These are phyloP conservation scores for Epirrhoe alternata DNA, from an alignment of 2,888 invertebrate genomes.

Conservation along the genomic window DNA sequence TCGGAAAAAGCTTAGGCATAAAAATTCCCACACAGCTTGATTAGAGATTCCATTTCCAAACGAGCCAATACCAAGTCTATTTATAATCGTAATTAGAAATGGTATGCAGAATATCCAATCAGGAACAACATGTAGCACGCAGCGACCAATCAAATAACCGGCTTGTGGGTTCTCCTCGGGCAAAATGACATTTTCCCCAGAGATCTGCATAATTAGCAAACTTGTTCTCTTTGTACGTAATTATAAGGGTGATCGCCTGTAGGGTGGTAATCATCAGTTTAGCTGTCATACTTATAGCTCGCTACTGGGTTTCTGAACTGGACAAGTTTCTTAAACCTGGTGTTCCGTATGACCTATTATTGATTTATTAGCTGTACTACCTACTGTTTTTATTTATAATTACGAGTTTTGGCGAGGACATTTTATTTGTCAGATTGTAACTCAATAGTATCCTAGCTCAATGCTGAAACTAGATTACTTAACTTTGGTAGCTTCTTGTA, in stretches of 20 bases:
- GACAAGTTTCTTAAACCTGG: slow-evolving; percentile 7
- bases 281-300: slow-evolving; percentile 49
- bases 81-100: slow-evolving; percentile 35
- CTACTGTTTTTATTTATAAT: no score
- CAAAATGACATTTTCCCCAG: slow-evolving; percentile 57
- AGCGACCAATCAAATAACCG: slow-evolving; percentile 47
- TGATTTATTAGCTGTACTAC: no score
- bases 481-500: no score
- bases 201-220: slow-evolving; percentile 46
- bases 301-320: slow-evolving; percentile 52
- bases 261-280: slow-evolving; percentile 59
- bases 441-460: no score
- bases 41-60: slow-evolving; percentile 19
- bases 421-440: no score
- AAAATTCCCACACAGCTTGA: not conserved
- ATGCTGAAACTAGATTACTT: no score
- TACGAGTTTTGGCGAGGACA: no score
- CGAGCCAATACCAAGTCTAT: slow-evolving; percentile 26
- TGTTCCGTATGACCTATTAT: slow-evolving; percentile 12
- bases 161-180: slow-evolving; percentile 44
- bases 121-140: slow-evolving; percentile 36
- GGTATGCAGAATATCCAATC: slow-evolving; percentile 42
- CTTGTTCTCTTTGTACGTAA: slow-evolving; percentile 55
- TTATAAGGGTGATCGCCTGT: slow-evolving; percentile 52
- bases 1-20: not conserved